Percentiles rank a stretch among this genome's conserved stretches.
phyloP scores from a whole-genome alignment of 2,888 invertebrate species.

The Nemotelus pantherinus region DNA sequence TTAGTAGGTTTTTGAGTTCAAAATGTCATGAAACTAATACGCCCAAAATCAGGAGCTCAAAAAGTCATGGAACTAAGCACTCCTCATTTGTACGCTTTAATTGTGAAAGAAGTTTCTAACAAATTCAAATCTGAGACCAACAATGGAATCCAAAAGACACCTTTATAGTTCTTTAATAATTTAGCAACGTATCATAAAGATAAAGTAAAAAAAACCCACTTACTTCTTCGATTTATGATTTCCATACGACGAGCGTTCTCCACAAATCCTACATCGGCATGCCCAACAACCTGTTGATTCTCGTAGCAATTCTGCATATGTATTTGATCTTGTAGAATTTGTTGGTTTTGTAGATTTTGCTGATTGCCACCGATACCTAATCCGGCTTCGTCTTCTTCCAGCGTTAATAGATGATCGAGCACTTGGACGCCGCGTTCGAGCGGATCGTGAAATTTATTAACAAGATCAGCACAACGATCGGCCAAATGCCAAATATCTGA shows the following conservation, averaged over 20 bases:
- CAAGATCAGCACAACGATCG: slow-evolving; percentile 71
- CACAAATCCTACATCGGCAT: slow-evolving; percentile 12
- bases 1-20: too few relatives aligned
- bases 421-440: slow-evolving; percentile 67
- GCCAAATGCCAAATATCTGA: slow-evolving; percentile 71
- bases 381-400: slow-evolving; percentile 64
- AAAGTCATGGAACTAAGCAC: too few relatives aligned
- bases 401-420: slow-evolving; percentile 74
- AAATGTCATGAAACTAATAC: too few relatives aligned
- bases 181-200: too few relatives aligned
- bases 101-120: too few relatives aligned
- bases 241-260: neutral
- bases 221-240: slow-evolving; percentile 16
- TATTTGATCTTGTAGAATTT: slow-evolving; percentile 10
- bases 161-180: too few relatives aligned
- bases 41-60: too few relatives aligned
- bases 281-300: slow-evolving; percentile 56
- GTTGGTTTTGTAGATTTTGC: slow-evolving; percentile 59
- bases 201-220: neutral
- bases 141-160: too few relatives aligned
- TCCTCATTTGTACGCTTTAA: too few relatives aligned
- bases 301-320: slow-evolving; percentile 47
- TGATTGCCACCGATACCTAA: slow-evolving; percentile 61
- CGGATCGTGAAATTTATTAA: slow-evolving; percentile 64
- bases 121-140: too few relatives aligned